These are phyloP conservation scores for human DNA, from an alignment of 2,113 vertebrate species.

Conservation along the genomic window GRCh38 chr17:58270001-58270500, in stretches of 20 bases:
- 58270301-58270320: background rate
- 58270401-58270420: background rate
- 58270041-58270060: background rate
- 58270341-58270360: background rate
- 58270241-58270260: background rate
- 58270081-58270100: background rate
- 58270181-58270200: background rate
- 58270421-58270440: background rate
- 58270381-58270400: background rate
- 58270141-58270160: background rate
- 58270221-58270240: background rate
- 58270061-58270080: background rate
- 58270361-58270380: background rate
- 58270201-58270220: background rate
- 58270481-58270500: background rate
- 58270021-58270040: background rate
- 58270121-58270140: background rate
- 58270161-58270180: background rate
- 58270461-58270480: background rate
- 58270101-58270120: background rate
- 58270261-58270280: background rate
- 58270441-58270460: background rate
- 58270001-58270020: background rate
- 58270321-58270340: background rate
- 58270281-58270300: background rate